Base-by-base conservation (phyloP, 1,140 invertebrate species). In the Zaprionus africanus region DNA sequence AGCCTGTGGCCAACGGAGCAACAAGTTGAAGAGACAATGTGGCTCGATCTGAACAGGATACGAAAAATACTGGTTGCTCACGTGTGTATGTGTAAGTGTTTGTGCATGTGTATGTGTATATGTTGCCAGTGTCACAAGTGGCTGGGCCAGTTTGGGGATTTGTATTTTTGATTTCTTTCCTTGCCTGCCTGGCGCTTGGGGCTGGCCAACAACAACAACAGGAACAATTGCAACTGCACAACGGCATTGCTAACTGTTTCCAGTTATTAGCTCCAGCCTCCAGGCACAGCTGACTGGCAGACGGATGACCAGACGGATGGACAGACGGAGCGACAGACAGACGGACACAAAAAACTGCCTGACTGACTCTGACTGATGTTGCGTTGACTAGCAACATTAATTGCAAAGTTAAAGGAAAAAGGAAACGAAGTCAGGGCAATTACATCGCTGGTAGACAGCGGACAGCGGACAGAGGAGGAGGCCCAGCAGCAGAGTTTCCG, bases 341-440 rank as follows among this genome's bases (percentile, higher is more conserved):
- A 26, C 26, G 26, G 26, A 26, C 26, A 26, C 4, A 26, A 3
- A 26, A 59, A 59, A 15, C n/a, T 65, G 51, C 12, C 17, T 26
- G 34, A 26, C 9, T 34, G 31, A 34, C 31, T 34, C 9, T 34
- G 43, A 31, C 34, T 66, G 38, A 19, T 56, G 54, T 26, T 17
- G 62, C 51, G 53, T 26, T 56, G 70, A 72, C 64, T 34, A 65
- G 58, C 65, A 49, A 46, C 24, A 31, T 34, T 75, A 75, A 75
- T 75, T 75, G 66, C 72, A 70, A 76, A 34, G 31, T 34, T 34
- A 34, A 11, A 76, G 73, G 73, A 76, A 76, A 76, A 76, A 76
- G 68, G 73, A 76, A 76, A 71, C 60, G 56, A 19, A 71, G 68
- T 60, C 68, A 59, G 9, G n/a, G 59, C 72, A 75, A 70, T 70